Evolutionary conservation across 2,888 invertebrate species (phyloP).

Genomic region (Acleris sparsana): DNA sequence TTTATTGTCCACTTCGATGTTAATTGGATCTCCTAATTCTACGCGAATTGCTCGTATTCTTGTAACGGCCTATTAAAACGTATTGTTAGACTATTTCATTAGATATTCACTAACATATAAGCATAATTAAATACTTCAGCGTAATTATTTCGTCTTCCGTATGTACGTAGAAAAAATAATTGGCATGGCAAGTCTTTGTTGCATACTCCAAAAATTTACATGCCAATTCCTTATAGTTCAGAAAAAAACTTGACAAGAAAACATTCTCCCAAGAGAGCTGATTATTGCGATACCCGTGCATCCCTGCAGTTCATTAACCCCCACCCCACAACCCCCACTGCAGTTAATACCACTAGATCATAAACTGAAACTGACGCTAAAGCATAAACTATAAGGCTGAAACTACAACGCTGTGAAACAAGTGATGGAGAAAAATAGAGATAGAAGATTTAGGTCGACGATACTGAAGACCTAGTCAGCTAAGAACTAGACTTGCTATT

Average conservation of each 20-base stretch:
- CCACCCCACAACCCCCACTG: slow-evolving; percentile 43
- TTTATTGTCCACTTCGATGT: slow-evolving; percentile 66
- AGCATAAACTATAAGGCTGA: slow-evolving; percentile 25
- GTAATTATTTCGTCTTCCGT: no score
- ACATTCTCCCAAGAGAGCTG: slow-evolving; percentile 35
- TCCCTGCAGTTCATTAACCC: slow-evolving; percentile 74
- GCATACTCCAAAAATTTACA: no score
- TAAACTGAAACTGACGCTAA: slow-evolving; percentile 19
- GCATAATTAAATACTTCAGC: no score
- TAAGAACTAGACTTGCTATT: background rate
- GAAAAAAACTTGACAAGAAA: background rate
- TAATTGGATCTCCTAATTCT: slow-evolving; percentile 60
- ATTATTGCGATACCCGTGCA: slow-evolving; percentile 66
- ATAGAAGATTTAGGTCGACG: slow-evolving; percentile 32
- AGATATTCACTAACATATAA: no score
- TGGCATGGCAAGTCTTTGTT: no score
- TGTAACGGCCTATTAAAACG: slow-evolving; percentile 10
- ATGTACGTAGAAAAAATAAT: no score
- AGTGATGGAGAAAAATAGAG: slow-evolving; percentile 18
- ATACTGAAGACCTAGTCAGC: slow-evolving; percentile 3
- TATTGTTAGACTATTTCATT: background rate
- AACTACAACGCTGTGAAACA: slow-evolving; percentile 15
- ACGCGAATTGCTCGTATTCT: slow-evolving; percentile 39
- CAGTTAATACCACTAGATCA: slow-evolving; percentile 18
- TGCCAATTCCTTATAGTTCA: no score